Percentiles rank a stretch among this genome's conserved stretches.
phyloP scores from a whole-genome alignment of 2,113 vertebrate genomes.

The Lophura nycthemera region DNA sequence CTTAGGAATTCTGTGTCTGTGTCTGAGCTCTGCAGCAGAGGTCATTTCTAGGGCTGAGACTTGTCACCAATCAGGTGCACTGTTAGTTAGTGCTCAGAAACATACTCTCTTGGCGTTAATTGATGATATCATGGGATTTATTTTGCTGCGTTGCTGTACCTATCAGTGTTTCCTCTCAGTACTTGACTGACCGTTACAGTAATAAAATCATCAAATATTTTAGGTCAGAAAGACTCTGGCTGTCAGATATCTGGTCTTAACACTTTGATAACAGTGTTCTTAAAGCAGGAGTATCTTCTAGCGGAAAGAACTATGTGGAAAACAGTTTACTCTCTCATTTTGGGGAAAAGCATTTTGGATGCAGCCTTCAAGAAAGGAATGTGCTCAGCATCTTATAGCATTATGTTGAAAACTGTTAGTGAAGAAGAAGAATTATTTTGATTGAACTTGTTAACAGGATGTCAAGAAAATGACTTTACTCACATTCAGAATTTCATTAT shows the following conservation, averaged over 20 bases:
- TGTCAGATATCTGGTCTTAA: background rate
- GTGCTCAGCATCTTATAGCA: background rate
- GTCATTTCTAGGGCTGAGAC: background rate
- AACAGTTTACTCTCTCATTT: background rate
- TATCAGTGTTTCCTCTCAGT: background rate
- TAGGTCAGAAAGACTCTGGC: background rate
- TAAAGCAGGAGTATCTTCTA: background rate
- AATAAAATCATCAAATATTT: background rate
- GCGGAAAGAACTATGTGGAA: background rate
- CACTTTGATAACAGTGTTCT: background rate
- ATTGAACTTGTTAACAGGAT: background rate
- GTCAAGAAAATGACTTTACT: background rate
- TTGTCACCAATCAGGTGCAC: background rate
- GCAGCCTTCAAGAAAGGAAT: background rate
- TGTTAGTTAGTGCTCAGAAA: background rate
- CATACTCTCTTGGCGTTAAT: background rate
- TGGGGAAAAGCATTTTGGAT: background rate
- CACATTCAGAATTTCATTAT: background rate
- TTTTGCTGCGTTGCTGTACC: background rate
- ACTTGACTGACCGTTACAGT: background rate
- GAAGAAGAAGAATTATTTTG: background rate
- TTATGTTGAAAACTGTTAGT: background rate
- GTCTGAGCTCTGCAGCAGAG: background rate
- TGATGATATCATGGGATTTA: accelerated
- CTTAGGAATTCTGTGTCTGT: background rate